Evolutionary conservation across 2,888 invertebrate species (phyloP), one percentile per base, ranked within the genome.

Genomic region (Epirrhoe alternata): DNA sequence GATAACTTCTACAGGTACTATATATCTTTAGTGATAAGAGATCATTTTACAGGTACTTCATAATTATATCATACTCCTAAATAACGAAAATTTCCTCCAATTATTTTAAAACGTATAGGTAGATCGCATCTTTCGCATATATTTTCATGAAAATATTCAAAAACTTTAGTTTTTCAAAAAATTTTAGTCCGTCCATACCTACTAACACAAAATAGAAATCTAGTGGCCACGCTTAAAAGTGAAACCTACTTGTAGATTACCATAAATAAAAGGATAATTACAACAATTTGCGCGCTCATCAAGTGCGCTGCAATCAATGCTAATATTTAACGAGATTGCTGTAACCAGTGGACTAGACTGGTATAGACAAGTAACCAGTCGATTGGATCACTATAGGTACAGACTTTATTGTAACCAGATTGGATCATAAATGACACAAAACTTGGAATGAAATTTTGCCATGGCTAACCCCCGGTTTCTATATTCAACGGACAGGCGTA

Each of bases 251-350:
- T 60, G 59, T 66, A 52, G 30, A 68, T 68, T 68, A 69, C 67
- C 56, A 69, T 66, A 61, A 64, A 66, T 47, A 59, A 64, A 64
- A 65, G 61, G 65, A 71, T 71, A 74, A 74, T 74, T 66, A 56
- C 68, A 50, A 56, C 61, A 72, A 42, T 71, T 69, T 71, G 68
- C 62, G 63, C 61, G 69, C 57, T 61, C 72, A 68, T 69, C 64
- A 61, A 58, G 47, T 45, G 52, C 60, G 54, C 58, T 47, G 69
- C 70, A 71, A 72, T 68, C 72, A 66, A 54, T 49, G 66, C 64
- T 66, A 70, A 71, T 71, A 70, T 65, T 68, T 4, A 66, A 61
- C 52, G 55, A 66, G 51, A 61, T 69, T 71, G 61, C 64, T 42
- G 68, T 67, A 67, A 66, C 59, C 33, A 49, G 47, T 50, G 17